A percentile compares a stretch with the other conserved stretches of the same genome.
phyloP scores from a whole-genome alignment of 2,888 invertebrate species.

The Neuroscelio doddi region DNA sequence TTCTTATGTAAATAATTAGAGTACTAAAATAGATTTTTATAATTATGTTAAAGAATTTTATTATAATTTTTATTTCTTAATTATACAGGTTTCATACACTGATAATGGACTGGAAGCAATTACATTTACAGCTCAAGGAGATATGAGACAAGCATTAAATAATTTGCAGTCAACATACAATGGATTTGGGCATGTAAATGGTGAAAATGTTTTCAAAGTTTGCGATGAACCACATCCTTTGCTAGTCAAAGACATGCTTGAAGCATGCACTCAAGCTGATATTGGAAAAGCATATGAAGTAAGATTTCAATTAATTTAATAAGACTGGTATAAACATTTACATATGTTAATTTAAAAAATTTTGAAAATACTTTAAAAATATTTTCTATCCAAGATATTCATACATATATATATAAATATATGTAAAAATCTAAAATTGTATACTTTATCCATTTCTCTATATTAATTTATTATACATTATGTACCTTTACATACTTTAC shows the following conservation, averaged over 20 bases:
- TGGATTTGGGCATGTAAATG: constrained; percentile 92
- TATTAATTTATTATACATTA: neutral
- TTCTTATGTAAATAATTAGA: neutral
- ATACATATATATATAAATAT: no score
- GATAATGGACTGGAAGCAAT: constrained; percentile 97
- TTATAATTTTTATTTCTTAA: no score
- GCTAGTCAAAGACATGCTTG: constrained; percentile 92
- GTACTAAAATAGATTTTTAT: neutral
- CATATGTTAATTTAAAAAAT: no score
- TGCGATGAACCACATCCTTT: constrained; percentile 99
- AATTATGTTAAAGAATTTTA: no score
- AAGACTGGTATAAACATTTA: no score
- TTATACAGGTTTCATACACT: constrained; percentile 80
- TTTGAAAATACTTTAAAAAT: no score
- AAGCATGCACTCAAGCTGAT: constrained; percentile 85
- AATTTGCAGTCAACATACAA: constrained; percentile 96
- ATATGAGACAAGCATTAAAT: constrained; percentile 97
- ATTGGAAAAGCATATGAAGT: constrained; percentile 89
- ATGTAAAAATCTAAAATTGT: constrained; percentile 1
- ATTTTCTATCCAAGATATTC: no score
- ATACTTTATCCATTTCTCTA: no score
- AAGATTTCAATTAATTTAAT: constrained; percentile 31
- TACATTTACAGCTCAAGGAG: constrained; percentile 98
- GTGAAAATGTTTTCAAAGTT: constrained; percentile 97
- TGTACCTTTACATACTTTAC: neutral